Conservation (phyloP, 2,888 invertebrate genomes). For the Nemotelus nigrinus region DNA sequence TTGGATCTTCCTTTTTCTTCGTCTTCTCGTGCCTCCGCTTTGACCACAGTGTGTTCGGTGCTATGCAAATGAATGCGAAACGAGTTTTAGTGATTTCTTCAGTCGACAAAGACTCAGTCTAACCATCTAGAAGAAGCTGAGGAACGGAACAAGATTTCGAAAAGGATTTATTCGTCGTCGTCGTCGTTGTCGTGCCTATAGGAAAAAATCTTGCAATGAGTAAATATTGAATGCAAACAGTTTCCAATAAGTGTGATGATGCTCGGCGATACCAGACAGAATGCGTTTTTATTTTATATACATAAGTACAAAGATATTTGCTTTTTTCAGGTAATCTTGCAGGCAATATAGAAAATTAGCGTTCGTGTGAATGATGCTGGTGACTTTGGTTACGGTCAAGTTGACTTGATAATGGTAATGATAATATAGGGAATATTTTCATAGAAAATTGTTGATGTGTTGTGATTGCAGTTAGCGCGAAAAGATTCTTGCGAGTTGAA, state of each 20-base stretch:
- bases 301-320: neutral
- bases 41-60: slow-evolving; percentile 2
- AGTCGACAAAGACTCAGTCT: neutral
- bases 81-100: slow-evolving; percentile 22
- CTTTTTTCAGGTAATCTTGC: neutral
- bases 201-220: slow-evolving; percentile 15
- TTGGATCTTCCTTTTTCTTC: neutral
- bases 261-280: too few species aligned
- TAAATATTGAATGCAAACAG: slow-evolving; percentile 41
- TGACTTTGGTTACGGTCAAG: too few species aligned
- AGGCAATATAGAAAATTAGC: slow-evolving; percentile 3
- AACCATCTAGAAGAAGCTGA: slow-evolving; percentile 17
- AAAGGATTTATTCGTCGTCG: slow-evolving; percentile 11
- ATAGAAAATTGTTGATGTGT: too few species aligned
- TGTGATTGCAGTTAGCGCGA: too few species aligned
- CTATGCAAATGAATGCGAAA: slow-evolving; percentile 37
- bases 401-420: too few species aligned
- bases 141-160: neutral
- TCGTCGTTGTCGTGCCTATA: too few species aligned
- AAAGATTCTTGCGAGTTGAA: too few species aligned
- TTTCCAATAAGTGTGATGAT: slow-evolving; percentile 16
- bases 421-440: too few species aligned
- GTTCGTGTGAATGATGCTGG: neutral
- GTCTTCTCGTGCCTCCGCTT: neutral
- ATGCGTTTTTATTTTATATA: too few species aligned